Percentiles rank a stretch among this genome's conserved stretches.
Evolutionary conservation across 2,888 invertebrate genomes (phyloP).

Genomic region (Cheilosia grossa): DNA sequence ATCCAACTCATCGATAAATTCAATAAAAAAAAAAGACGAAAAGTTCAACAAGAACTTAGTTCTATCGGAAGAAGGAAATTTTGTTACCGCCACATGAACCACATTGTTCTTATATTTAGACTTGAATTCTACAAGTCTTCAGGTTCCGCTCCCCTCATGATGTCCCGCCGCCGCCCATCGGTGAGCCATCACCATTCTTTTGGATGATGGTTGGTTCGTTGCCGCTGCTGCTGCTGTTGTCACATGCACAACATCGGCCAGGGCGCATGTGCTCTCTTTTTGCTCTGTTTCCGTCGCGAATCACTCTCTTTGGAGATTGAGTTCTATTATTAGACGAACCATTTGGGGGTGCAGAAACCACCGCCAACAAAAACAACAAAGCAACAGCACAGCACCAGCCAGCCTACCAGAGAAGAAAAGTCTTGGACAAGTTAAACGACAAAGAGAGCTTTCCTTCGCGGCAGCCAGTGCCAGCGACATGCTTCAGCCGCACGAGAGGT

Average conservation of each 20-base stretch:
- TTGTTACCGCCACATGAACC: constrained; percentile 66
- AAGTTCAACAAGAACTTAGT: constrained; percentile 23
- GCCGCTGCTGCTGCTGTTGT: constrained; percentile 39
- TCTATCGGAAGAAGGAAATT: constrained; percentile 55
- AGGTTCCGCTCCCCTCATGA: constrained; percentile 15
- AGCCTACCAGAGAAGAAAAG: constrained; percentile 60
- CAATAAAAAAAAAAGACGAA: constrained; percentile 21
- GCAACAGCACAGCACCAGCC: background rate
- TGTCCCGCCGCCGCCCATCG: background rate
- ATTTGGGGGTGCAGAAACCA: constrained; percentile 63
- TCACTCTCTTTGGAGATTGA: constrained; percentile 63
- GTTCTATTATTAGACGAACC: constrained; percentile 68
- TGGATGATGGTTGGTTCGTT: constrained; percentile 59
- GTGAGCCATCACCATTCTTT: constrained; percentile 59
- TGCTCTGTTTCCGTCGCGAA: background rate
- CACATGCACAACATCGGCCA: constrained; percentile 34
- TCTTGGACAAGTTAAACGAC: constrained; percentile 72
- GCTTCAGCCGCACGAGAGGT: constrained; percentile 46
- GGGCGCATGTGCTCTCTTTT: constrained; percentile 62
- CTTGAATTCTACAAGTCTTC: constrained; percentile 39
- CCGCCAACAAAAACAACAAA: constrained; percentile 18
- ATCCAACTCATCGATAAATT: constrained; percentile 51
- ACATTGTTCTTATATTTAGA: constrained; percentile 70
- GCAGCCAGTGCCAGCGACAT: background rate
- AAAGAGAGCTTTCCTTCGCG: constrained; percentile 65